phyloP scores from a whole-genome alignment of 1,140 invertebrate genomes.

The Leptinotarsa defecta region DNA sequence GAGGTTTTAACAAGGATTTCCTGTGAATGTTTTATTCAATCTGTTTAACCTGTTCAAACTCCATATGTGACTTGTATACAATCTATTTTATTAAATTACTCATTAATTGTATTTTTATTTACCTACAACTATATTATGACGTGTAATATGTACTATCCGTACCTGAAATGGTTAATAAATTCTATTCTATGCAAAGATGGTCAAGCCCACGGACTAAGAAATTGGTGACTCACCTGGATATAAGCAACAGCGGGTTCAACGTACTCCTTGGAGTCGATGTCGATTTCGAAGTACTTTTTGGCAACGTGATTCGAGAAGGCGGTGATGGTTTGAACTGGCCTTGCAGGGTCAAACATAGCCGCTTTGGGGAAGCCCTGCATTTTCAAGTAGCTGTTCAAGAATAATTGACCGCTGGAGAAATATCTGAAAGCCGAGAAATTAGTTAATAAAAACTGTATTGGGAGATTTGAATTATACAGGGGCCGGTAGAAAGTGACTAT shows the following conservation, averaged over 20 bases:
- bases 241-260: conserved; percentile 76
- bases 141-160: too few species aligned
- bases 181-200: too few species aligned
- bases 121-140: too few species aligned
- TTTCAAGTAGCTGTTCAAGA: conserved; percentile 76
- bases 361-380: conserved; percentile 74
- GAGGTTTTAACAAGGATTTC: too few species aligned
- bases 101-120: too few species aligned
- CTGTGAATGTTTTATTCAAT: too few species aligned
- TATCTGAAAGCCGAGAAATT: conserved; percentile 62
- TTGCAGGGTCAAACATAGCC: conserved; percentile 70
- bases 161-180: too few species aligned
- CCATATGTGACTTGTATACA: too few species aligned
- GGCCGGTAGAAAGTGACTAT: not conserved
- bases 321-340: conserved; percentile 69
- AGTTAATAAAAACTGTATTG: not conserved
- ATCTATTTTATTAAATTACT: too few species aligned
- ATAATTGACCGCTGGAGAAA: conserved; percentile 68
- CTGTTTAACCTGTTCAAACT: too few species aligned
- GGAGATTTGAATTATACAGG: not conserved
- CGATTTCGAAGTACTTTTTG: conserved; percentile 71
- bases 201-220: not conserved
- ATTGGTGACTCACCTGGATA: conserved; percentile 59
- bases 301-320: conserved; percentile 69
- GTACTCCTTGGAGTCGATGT: conserved; percentile 73